Base-by-base conservation (phyloP, 2,888 invertebrate species). In the Phortica okadai region DNA sequence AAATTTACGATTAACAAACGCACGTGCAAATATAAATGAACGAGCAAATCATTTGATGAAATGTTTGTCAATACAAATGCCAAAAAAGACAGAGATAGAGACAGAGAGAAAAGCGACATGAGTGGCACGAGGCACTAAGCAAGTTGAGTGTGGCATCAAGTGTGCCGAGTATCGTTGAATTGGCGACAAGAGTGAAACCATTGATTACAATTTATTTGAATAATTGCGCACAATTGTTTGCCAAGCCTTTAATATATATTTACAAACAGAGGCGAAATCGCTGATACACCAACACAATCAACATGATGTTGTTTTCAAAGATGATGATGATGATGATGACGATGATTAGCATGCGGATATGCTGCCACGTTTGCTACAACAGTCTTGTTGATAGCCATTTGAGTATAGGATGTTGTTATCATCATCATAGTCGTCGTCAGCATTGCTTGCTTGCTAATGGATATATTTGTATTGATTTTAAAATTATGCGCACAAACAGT, bases 391-490 rank as follows among this genome's bases (percentile, higher is more conserved):
- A 3, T 62, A 21, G 21, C 21, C n/a, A 59, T 42, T 25, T 50
- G 25, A 16, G 75, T 6, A 33, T 72, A 44, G 73, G 76, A 54
- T 78, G 76, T 67, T 77, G 74, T 59, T 33, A 33, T 33, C 33
- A 33, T 33, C 33, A 33, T 33, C 33, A 33, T 33, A 2, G 33
- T 33, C 72, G 78, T 66, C 45, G 73, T 21, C 21, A 64, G 21
- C 75, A 41, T 74, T 50, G 50, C 14, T 56, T 41, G 76, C 25
- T 59, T 78, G 77, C 73, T 66, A 81, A 88, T 80, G 88, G 89
- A 89, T 90, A 89, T 89, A 90, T 90, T 90, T 90, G 90, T 90
- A 91, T 91, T 90, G 90, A 90, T 90, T 90, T 91, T 90, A 89
- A 90, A 90, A 90, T 91, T 90, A 90, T 91, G 88, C 90, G 85